Percentiles rank a stretch among this genome's conserved stretches.
These are phyloP conservation scores for Volucella inflata DNA, from an alignment of 2,888 invertebrate genomes.

Conservation along the genomic window DNA sequence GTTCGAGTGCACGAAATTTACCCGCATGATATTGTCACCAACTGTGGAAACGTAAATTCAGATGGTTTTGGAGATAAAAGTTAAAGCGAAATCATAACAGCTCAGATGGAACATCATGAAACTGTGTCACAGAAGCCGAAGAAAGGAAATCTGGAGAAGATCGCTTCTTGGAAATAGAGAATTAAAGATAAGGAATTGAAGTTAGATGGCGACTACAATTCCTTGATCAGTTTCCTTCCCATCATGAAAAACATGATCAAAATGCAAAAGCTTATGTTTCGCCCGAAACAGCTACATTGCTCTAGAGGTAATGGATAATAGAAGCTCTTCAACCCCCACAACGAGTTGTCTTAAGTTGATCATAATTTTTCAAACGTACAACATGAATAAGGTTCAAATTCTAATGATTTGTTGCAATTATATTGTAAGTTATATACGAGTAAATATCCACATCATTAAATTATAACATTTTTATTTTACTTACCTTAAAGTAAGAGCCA, in stretches of 20 bases:
- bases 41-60: neutral
- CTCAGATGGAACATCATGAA: conserved; percentile 11
- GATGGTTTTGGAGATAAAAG: neutral
- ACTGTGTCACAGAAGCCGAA: conserved; percentile 9
- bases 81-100: conserved; percentile 13
- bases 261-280: conserved; percentile 17
- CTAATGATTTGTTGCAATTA: no score
- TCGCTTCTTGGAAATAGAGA: conserved; percentile 7
- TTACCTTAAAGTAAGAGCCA: no score
- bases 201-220: conserved; percentile 18
- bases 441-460: no score
- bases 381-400: no score
- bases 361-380: no score
- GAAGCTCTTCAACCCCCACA: neutral
- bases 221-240: neutral
- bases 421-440: no score
- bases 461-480: no score
- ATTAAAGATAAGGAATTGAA: conserved; percentile 19
- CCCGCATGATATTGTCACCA: neutral
- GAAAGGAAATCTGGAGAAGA: conserved; percentile 12
- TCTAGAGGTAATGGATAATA: conserved; percentile 19
- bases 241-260: conserved; percentile 6
- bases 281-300: conserved; percentile 11
- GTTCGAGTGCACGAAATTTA: no score
- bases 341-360: neutral